A percentile compares a stretch with the other conserved stretches of the same genome.
These are phyloP conservation scores for Scaptodrosophila lebanonensis DNA, from an alignment of 1,140 invertebrate species.

Conservation along the genomic window DNA sequence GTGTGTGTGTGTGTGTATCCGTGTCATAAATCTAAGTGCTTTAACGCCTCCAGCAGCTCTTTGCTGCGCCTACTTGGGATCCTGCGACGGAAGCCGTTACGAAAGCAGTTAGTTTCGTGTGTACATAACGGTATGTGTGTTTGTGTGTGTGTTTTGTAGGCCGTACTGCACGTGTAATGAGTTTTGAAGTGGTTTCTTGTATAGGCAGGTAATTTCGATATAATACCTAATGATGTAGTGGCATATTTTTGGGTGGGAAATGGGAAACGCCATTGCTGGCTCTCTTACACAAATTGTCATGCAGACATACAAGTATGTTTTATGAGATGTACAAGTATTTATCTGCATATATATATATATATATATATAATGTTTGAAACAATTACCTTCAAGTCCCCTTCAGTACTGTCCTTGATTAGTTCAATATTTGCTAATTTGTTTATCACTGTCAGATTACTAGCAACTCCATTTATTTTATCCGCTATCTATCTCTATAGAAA, in stretches of 20 bases:
- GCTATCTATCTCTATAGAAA: too few relatives aligned
- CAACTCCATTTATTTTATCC: too few relatives aligned
- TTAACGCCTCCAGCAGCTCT: constrained; percentile 64
- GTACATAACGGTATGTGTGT: constrained; percentile 8
- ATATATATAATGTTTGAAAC: too few relatives aligned
- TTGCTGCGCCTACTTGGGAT: constrained; percentile 67
- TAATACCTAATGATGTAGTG: constrained; percentile 67
- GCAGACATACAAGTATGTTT: too few relatives aligned
- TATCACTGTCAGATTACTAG: too few relatives aligned
- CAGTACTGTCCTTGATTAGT: too few relatives aligned
- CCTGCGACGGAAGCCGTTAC: constrained; percentile 52
- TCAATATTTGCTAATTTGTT: too few relatives aligned
- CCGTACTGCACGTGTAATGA: constrained; percentile 58
- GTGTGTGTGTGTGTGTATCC: constrained; percentile 30
- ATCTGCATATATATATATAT: too few relatives aligned
- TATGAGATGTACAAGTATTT: too few relatives aligned
- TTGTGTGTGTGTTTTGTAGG: constrained; percentile 27
- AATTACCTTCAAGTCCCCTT: too few relatives aligned
- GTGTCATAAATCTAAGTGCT: constrained; percentile 72
- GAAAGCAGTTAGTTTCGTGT: constrained; percentile 42
- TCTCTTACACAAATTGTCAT: background rate
- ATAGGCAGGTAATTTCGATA: constrained; percentile 69
- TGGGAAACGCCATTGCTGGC: constrained; percentile 10
- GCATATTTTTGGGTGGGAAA: constrained; percentile 35
- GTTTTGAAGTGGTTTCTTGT: constrained; percentile 72